Base-by-base conservation (phyloP, 1,140 invertebrate genomes). In the Leguminivora glycinivorella region DNA sequence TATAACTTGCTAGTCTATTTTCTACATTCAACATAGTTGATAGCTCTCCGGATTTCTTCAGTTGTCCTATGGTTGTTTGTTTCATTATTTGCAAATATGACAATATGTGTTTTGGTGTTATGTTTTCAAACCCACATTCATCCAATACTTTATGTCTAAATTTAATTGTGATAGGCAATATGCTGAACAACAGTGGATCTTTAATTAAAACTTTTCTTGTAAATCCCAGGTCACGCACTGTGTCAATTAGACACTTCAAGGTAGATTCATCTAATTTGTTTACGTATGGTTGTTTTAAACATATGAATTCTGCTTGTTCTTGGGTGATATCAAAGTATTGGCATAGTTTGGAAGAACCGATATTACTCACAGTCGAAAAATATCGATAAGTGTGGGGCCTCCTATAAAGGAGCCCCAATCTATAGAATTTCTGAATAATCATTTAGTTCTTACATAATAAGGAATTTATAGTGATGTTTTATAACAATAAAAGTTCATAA, bases 1-100 rank as follows among this genome's bases (percentile, higher is more conserved):
- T 80, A 70, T 79, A 81, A 67, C 81, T 83, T 68, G 90, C 88
- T 34, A 93, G 74, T 74, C 77, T 91, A 71, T 89, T 81, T 75
- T 90, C 85, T 40, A 93, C 73, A 72, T 91, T 90, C 19, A 84
- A n/a, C 24, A 80, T 24, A 4, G 14, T 0, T 26, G 79, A 70
- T 60, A 93, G 82, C 24, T 81, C 63, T 40, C 74, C 68, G 43
- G 38, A 19, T 6, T 73, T 70, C 82, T 90, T 93, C 34, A 93
- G 84, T 34, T 89, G 73, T 56, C 70, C 77, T 43, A 92, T 82
- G 26, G 78, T 87, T 75, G 80, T 89, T 67, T 82, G 77, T 73
- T 80, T 87, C 0, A 92, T 68, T 70, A 91, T 25, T 69, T 72
- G 68, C 70, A 92, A 77, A 79, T 89, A 91, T 69, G 79, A 74